Evolutionary conservation across 2,113 vertebrate genomes (phyloP).

Genomic region (Eleginops maclovinus): DNA sequence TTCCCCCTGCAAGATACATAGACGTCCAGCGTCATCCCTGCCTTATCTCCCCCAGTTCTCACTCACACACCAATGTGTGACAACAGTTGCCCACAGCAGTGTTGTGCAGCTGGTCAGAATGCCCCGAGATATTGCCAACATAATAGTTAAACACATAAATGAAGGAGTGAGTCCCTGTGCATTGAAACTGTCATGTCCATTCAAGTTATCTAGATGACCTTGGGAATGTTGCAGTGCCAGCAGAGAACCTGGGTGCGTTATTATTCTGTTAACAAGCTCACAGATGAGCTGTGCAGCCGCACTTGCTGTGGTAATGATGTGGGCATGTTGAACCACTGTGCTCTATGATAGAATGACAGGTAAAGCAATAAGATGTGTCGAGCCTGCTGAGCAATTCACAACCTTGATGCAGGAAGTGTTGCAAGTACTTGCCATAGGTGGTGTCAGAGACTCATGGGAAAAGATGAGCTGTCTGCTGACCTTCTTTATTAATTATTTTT

Average conservation of each 20-base stretch:
- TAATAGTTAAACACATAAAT: constrained; percentile 33
- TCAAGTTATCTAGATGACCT: constrained; percentile 48
- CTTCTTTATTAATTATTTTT: constrained; percentile 13
- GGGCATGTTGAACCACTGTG: constrained; percentile 34
- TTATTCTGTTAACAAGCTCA: constrained; percentile 46
- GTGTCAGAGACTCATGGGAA: constrained; percentile 46
- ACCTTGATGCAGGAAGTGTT: constrained; percentile 28
- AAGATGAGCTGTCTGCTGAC: constrained; percentile 53
- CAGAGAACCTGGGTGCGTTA: constrained; percentile 7
- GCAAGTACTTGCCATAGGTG: constrained; percentile 29
- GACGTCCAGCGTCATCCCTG: constrained; percentile 38
- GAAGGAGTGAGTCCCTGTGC: background rate
- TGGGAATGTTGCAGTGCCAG: constrained; percentile 28
- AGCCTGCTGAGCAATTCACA: constrained; percentile 18
- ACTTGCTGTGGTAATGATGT: constrained; percentile 50
- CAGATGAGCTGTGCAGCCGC: constrained; percentile 50
- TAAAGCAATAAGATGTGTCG: constrained; percentile 20
- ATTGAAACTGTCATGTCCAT: constrained; percentile 28
- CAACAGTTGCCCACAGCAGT: constrained; percentile 27
- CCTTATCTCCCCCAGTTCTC: constrained; percentile 51
- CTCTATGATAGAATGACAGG: constrained; percentile 26
- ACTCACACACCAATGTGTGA: constrained; percentile 24
- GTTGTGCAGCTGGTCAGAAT: constrained; percentile 32
- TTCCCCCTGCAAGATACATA: constrained; percentile 53
- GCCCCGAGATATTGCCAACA: constrained; percentile 15